Conservation (phyloP, 2,113 vertebrate genomes). For the Vulpes ferrilata region DNA sequence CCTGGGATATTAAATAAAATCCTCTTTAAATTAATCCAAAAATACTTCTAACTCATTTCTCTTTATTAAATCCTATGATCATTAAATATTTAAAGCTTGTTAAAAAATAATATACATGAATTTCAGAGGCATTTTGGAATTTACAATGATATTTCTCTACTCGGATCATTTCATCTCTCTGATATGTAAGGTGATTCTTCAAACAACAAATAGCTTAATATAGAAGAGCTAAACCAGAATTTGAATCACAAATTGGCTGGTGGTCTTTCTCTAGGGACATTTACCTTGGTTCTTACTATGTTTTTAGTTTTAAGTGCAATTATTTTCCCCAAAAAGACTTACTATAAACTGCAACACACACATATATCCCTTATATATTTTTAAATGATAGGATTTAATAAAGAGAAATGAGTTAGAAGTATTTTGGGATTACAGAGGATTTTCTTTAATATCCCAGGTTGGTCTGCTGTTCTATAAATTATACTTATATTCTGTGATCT, state of each 20-base stretch:
- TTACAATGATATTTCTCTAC: neutral
- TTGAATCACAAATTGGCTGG: neutral
- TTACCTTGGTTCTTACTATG: neutral
- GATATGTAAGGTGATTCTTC: neutral
- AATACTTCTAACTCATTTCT: slow-evolving; percentile 35
- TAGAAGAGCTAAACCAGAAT: slow-evolving; percentile 20
- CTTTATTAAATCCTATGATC: slow-evolving; percentile 11
- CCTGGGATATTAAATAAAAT: slow-evolving; percentile 9
- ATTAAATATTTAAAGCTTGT: slow-evolving; percentile 21
- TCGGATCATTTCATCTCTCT: neutral
- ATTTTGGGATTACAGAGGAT: neutral
- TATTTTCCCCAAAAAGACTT: neutral
- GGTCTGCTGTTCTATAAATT: neutral
- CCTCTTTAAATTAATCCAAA: slow-evolving; percentile 3
- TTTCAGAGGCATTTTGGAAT: slow-evolving; percentile 54
- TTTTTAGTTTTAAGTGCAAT: neutral
- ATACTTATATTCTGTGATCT: slow-evolving; percentile 1
- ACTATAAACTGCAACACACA: neutral
- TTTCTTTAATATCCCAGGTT: slow-evolving; percentile 2
- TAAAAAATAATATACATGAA: neutral
- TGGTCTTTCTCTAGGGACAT: neutral
- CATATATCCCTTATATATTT: neutral
- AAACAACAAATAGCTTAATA: slow-evolving; percentile 53
- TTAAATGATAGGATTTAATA: neutral
- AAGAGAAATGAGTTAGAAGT: slow-evolving; percentile 33